Base-by-base conservation (phyloP, 2,888 invertebrate genomes). In the Andrena praecox region DNA sequence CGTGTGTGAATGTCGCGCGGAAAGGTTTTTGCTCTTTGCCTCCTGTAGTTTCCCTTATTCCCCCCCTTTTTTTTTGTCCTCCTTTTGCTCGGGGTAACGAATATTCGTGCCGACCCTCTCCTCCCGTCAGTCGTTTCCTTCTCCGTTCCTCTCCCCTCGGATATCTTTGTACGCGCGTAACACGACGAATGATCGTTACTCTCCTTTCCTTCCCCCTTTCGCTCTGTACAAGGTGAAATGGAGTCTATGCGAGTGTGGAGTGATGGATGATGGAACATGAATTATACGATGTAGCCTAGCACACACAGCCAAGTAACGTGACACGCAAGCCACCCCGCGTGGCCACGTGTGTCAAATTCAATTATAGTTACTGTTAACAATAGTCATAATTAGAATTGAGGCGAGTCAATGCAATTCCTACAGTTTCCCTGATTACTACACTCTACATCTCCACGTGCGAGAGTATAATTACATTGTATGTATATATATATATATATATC, bases 271-370 rank as follows among this genome's bases (percentile, higher is more conserved):
- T 91, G 90, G 91, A 91, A 89, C 88, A 91, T 91, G 91, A 91
- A 90, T 89, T 89, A 71, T 70, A 90, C 90, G 89, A 91, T 90
- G 91, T 92, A 92, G 90, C 92, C 91, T 93, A 93, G 91, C 92
- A 92, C 93, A 92, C 93, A 93, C 93, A 93, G 93, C 93, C 93
- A 93, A 93, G 92, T 93, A 91, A 91, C 87, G 90, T 89, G 90
- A 91, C 91, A 91, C 91, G 88, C 86, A 79, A 82, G 86, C 85
- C 89, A 85, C 83, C 67, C 70, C 68, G 74, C 68, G 80, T 85
- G 80, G 80, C 81, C 77, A 86, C 90, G 85, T 88, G 87, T 85
- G 84, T 87, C 89, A 77, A 87, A 89, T 86, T 89, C 80, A 89
- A 82, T 87, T 81, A 85, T 82, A 89, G 77, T 87, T 89, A 89